Base-by-base conservation (phyloP, 2,888 invertebrate genomes). In the Stramonita haemastoma region DNA sequence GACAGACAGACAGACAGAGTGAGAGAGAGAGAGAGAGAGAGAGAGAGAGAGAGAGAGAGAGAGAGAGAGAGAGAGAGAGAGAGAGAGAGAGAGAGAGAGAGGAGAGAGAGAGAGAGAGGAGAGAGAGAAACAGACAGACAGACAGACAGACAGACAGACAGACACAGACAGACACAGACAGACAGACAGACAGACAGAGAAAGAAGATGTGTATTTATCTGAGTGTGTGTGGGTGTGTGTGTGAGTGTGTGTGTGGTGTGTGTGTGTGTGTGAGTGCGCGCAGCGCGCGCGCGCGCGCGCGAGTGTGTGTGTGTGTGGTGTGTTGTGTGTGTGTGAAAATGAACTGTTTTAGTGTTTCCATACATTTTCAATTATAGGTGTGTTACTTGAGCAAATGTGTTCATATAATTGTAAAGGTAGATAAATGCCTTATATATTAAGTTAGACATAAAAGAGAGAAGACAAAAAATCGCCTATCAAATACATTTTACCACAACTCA, bases 201-300 rank as follows among this genome's bases (percentile, higher is more conserved):
- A 13, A 66, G 19, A 66, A 13, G 13, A n/a, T n/a, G n/a, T n/a
- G n/a, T n/a, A n/a, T n/a, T n/a, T n/a, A n/a, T n/a, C n/a, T n/a
- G n/a, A n/a, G n/a, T n/a, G n/a, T n/a, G n/a, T n/a, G 66, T 66
- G n/a, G n/a, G 66, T 66, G 66, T 66, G 66, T 66, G 66, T 66
- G 66, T 66, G 66, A 6, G 66, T 66, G 66, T 66, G 66, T 66
- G 66, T 66, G 66, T 17, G 13, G 66, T 66, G 13, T 66, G 66
- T 66, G 13, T 66, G 66, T 66, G 66, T 66, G 66, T 66, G 66
- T 66, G 66, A 1, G 66, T n/a, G n/a, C n/a, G n/a, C n/a, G n/a
- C n/a, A n/a, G n/a, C n/a, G n/a, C n/a, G n/a, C n/a, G n/a, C n/a
- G n/a, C n/a, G n/a, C n/a, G n/a, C n/a, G n/a, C n/a, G n/a, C n/a